Evolutionary conservation across 1,140 invertebrate species (phyloP), one percentile per base, ranked within the genome.

Genomic region (Bradysia coprophila): DNA sequence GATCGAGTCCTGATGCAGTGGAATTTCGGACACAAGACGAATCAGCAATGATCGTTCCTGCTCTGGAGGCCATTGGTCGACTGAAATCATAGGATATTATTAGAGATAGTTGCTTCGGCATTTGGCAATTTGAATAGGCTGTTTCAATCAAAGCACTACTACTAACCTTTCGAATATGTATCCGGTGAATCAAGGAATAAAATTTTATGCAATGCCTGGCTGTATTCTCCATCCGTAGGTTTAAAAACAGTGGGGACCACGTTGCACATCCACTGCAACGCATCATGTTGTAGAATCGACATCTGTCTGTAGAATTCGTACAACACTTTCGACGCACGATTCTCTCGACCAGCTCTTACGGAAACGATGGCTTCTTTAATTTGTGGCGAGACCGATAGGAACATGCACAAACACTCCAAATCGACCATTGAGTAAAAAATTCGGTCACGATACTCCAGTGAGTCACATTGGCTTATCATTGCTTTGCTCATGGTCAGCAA

Each of bases 41-140:
- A 93, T 69, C 45, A 89, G 78, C 19, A 84, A 59, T 11, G 68
- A 69, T 43, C 86, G 66, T 49, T 94, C 89, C 19, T 73, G 73
- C 57, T 96, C 93, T 4, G 85, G 73, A 1, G 91, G 92, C 90
- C 91, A 97, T 57, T 85, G 90, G 61, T 97, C 93, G 45, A 83
- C 24, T 28, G 24, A 13, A 28, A 28, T 8, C 6, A n/a, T n/a
- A n/a, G n/a, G n/a, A n/a, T n/a, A n/a, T n/a, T n/a, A n/a, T n/a
- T n/a, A n/a, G n/a, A n/a, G n/a, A n/a, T n/a, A n/a, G n/a, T n/a
- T n/a, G n/a, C n/a, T n/a, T 28, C 13, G 24, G 24, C 24, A 28
- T 28, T 28, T 28, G 24, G 13, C 6, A 28, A 28, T 28, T 6
- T 28, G 24, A 13, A 28, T 13, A n/a, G n/a, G n/a, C n/a, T n/a